Evolutionary conservation across 2,888 invertebrate species (phyloP), one percentile per base, ranked within the genome.

Genomic region (Drosophila antonietae): DNA sequence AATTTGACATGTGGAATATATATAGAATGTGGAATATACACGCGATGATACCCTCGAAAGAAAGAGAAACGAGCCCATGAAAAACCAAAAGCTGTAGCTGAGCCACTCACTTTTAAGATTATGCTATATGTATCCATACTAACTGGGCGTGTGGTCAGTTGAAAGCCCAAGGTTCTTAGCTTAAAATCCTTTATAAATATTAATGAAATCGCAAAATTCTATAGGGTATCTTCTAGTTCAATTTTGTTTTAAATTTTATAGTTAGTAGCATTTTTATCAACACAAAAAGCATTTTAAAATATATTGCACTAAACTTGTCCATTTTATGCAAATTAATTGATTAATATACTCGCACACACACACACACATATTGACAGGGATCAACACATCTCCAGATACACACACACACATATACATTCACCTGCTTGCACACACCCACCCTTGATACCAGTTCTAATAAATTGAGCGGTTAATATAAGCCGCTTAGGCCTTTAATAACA

Each of bases 401-500:
- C n/a, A 44, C 12, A 20, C 5, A 20, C 23, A 12, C 20, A n/a
- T 2, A 43, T 2, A 14, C 6, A 37, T 1, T 5, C 12, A 6
- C 15, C 2, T 31, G 18, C 12, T 15, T 18, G 14, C 14, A 46
- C 31, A 15, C 55, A 14, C 33, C 56, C 18, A 15, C 39, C 9
- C 5, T 2, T 15, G 41, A 23, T 20, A n/a, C 9, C 35, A n/a
- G 18, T 3, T 33, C 3, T 2, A 57, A 68, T 69, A 49, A 68
- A 35, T 49, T 57, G 41, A 6, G 2, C n/a, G 14, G 15, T 41
- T 41, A 41, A 57, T 35, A 18, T 41, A 35, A 31, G 35, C 57
- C 69, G 68, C 18, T 68, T 67, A 33, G 18, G 23, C 18, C 37
- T 28, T 12, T 3, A 28, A 12, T 55, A 23, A 51, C 51, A 51